Evolutionary conservation across 2,797 vertebrate genomes (phyloP), one percentile per base, ranked within the genome.

Genomic region (Champsocephalus gunnari): DNA sequence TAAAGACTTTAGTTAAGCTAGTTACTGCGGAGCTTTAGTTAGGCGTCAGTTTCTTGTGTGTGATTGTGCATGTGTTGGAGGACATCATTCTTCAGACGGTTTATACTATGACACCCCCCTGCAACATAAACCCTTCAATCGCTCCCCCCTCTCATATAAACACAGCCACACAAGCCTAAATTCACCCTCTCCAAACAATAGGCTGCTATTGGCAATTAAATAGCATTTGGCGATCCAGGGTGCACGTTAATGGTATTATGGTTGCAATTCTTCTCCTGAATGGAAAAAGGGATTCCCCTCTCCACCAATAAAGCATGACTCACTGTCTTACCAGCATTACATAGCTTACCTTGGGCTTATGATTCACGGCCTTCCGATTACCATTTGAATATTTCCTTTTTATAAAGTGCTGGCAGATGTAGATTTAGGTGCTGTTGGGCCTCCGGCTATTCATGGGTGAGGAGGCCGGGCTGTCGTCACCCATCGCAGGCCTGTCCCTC

Each of bases 1-100:
- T 94, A 95, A 99, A 99, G 98, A 98, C 97, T 96, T 99, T 98
- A 98, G 97, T 98, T 98, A 98, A 99, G 97, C 97, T 97, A 99
- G 97, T 98, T 98, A 97, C 97, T 97, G 96, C 96, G 97, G 96
- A 96, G 96, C 96, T 98, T 96, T 96, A 88, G 90, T 94, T 91
- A 89, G 92, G 92, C 90, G 79, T 93, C 95, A 90, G 96, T 95
- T 94, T 95, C 96, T 96, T 97, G 95, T 89, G 95, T 88, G 88
- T 84, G 88, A 92, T 83, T 88, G 92, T 91, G 92, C 80, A 88
- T 92, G 92, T 92, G 92, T 92, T 92, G 91, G 92, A 89, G 93
- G 90, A 89, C 88, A 94, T 94, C 93, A 92, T 93, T 94, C 93
- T 89, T 91, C 88, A 93, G 90, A 91, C 89, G 88, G 92, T 92